These are phyloP conservation scores for Magallana angulata DNA, from an alignment of 1,140 invertebrate species.

Conservation along the genomic window DNA sequence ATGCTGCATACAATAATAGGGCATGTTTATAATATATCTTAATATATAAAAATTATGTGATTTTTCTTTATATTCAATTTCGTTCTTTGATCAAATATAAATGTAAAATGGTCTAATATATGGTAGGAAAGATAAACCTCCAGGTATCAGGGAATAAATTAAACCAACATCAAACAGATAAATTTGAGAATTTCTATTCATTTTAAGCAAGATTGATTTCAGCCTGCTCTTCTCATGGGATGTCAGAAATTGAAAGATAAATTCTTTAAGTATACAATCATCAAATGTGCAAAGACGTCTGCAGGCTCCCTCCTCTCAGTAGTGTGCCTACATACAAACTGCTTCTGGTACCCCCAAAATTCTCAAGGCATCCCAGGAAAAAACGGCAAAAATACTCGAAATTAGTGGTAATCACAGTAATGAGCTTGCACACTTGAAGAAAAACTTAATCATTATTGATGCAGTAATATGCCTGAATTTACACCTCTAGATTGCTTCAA, in stretches of 20 bases:
- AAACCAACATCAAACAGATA: conserved; percentile 32
- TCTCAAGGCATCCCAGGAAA: neutral
- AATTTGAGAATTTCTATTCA: conserved; percentile 26
- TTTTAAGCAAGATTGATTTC: conserved; percentile 26
- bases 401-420: conserved; percentile 8
- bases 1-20: too few relatives aligned
- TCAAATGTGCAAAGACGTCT: conserved; percentile 9
- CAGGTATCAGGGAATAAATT: conserved; percentile 5
- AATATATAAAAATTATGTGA: too few relatives aligned
- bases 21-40: too few relatives aligned
- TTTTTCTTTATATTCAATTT: too few relatives aligned
- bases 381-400: neutral
- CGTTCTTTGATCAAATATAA: neutral
- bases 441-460: conserved; percentile 35
- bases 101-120: neutral
- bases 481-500: conserved; percentile 12
- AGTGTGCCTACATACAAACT: neutral
- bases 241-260: conserved; percentile 38
- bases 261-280: conserved; percentile 37
- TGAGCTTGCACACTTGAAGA: conserved; percentile 9
- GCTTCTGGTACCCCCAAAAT: neutral
- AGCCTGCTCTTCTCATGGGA: conserved; percentile 7
- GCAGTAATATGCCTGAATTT: conserved; percentile 23
- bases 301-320: neutral
- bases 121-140: conserved; percentile 5